These are phyloP conservation scores for Hozukius guyotensis DNA, from an alignment of 2,797 vertebrate species.

Conservation along the genomic window DNA sequence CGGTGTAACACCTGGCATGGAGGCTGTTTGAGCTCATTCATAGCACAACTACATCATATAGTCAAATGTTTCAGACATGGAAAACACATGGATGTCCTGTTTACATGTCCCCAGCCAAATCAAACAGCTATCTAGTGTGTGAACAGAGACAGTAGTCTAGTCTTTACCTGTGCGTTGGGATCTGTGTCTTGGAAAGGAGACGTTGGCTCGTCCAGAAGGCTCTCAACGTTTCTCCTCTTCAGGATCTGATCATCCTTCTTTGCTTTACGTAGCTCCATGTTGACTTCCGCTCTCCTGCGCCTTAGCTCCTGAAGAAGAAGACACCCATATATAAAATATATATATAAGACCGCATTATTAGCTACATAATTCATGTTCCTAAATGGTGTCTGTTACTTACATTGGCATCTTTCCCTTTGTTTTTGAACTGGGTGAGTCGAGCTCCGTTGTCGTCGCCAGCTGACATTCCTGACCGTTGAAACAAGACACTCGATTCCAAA, in stretches of 20 bases:
- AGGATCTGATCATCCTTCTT: slow-evolving; percentile 95
- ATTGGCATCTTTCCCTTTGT: slow-evolving; percentile 90
- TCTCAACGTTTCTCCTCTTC: slow-evolving; percentile 91
- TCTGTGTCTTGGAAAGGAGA: slow-evolving; percentile 86
- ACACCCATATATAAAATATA: neutral
- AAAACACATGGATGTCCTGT: neutral
- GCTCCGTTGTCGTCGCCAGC: slow-evolving; percentile 80
- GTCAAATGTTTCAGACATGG: neutral
- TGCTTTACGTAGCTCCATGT: slow-evolving; percentile 91
- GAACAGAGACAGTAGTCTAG: slow-evolving; percentile 32
- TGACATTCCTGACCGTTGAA: slow-evolving; percentile 79
- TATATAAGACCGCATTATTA: rapidly evolving
- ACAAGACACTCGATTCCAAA: slow-evolving; percentile 1
- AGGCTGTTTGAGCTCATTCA: neutral
- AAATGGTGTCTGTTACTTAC: slow-evolving; percentile 74
- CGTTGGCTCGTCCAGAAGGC: slow-evolving; percentile 82
- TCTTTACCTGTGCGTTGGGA: slow-evolving; percentile 80
- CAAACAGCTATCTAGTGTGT: neutral
- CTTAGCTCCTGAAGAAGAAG: slow-evolving; percentile 85
- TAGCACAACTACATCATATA: neutral
- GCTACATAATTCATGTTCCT: too few relatives aligned
- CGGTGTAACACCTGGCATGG: too few relatives aligned
- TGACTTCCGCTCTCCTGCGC: slow-evolving; percentile 89
- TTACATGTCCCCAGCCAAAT: neutral
- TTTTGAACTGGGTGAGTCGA: slow-evolving; percentile 92